A percentile compares a stretch with the other conserved stretches of the same genome.
phyloP scores from a whole-genome alignment of 2,888 invertebrate genomes.

The Drosophila histrio region DNA sequence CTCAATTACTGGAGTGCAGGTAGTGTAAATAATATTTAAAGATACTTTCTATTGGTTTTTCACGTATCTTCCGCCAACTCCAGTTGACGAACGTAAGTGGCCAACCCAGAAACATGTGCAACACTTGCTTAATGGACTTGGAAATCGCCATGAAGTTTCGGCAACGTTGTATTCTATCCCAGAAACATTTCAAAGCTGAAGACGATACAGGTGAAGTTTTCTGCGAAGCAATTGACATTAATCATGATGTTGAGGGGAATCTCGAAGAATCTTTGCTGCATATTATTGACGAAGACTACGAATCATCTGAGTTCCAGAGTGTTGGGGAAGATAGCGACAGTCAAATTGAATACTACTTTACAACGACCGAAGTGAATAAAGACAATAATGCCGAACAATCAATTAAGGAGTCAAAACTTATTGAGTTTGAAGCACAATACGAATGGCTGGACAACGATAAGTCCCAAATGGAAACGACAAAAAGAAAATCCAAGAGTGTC shows the following conservation, averaged over 20 bases:
- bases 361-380: neutral
- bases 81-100: constrained; percentile 1
- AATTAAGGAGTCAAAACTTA: neutral
- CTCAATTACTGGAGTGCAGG: constrained; percentile 47
- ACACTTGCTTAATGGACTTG: constrained; percentile 37
- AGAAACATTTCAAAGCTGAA: constrained; percentile 28
- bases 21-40: neutral
- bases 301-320: neutral
- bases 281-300: neutral
- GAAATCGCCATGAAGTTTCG: constrained; percentile 41
- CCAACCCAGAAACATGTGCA: constrained; percentile 32
- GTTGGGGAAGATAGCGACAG: constrained; percentile 7
- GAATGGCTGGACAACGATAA: neutral
- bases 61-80: neutral
- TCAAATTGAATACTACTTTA: constrained; percentile 10
- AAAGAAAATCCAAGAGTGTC: neutral
- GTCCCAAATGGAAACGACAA: neutral
- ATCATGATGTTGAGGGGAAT: neutral
- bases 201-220: neutral
- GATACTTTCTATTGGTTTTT: neutral
- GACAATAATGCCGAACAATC: neutral
- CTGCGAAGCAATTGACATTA: neutral
- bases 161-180: constrained; percentile 49
- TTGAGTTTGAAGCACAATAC: neutral
- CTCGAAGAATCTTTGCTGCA: neutral